Evolutionary conservation across 2,113 vertebrate species (phyloP).

Genomic region (Callochromis pleurospilus): DNA sequence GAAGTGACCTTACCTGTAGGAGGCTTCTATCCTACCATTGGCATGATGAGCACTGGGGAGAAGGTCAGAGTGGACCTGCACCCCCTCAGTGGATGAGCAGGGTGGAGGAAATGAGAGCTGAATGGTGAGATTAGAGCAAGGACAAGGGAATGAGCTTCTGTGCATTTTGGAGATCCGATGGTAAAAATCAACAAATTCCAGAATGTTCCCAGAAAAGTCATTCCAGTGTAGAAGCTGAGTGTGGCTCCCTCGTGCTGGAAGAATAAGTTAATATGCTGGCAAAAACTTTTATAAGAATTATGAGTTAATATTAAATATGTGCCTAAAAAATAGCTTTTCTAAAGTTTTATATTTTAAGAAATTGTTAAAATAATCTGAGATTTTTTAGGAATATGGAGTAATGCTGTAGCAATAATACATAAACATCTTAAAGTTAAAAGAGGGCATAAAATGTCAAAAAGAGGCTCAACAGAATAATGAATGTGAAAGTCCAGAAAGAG

Average conservation of each 20-base stretch:
- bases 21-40: conserved; percentile 85
- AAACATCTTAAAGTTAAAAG: not conserved
- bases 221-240: not conserved
- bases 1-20: conserved; percentile 77
- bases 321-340: conserved; percentile 17
- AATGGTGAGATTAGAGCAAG: not conserved
- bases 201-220: conserved; percentile 1
- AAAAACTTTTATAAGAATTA: not conserved
- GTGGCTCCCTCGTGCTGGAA: not conserved
- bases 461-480: not conserved
- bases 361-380: not conserved
- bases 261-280: not conserved
- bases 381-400: not conserved
- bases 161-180: not conserved
- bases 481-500: conserved; percentile 4
- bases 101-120: not conserved
- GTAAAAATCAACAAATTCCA: not conserved
- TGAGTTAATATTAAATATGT: not conserved
- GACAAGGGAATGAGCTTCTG: not conserved
- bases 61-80: conserved; percentile 86
- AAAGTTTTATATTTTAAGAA: not conserved
- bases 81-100: conserved; percentile 80
- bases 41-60: conserved; percentile 87
- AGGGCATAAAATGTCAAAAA: not conserved
- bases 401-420: not conserved